Evolutionary conservation across 2,888 invertebrate species (phyloP).

Genomic region (Lacanobia wlatinum): DNA sequence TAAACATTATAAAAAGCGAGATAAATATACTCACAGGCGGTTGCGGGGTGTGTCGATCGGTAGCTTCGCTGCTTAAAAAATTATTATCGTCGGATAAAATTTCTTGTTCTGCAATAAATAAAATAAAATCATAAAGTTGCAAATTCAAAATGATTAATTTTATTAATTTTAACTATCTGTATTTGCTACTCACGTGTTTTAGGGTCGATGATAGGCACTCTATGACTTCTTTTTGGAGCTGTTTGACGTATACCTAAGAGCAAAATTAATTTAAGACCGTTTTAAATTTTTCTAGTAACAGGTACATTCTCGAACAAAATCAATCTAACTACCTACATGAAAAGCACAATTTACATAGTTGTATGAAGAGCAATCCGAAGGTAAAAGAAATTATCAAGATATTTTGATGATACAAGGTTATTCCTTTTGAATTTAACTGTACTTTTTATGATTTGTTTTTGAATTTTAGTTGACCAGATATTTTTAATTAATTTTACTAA

Average conservation of each 20-base stretch:
- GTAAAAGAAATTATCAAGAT: slow-evolving; percentile 5
- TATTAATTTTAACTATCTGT: not conserved
- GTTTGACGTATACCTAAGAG: slow-evolving; percentile 81
- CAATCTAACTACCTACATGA: slow-evolving; percentile 28
- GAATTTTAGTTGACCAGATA: not conserved
- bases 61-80: slow-evolving; percentile 85
- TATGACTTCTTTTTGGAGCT: slow-evolving; percentile 81
- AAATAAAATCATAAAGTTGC: slow-evolving; percentile 47
- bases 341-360: slow-evolving; percentile 16
- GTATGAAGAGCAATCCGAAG: slow-evolving; percentile 4
- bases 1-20: not conserved
- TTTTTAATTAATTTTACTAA: slow-evolving; percentile 20
- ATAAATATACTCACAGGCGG: slow-evolving; percentile 82
- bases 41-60: slow-evolving; percentile 89
- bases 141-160: slow-evolving; percentile 10
- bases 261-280: slow-evolving; percentile 36
- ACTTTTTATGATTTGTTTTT: not conserved
- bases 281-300: slow-evolving; percentile 9
- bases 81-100: slow-evolving; percentile 86
- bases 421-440: not conserved
- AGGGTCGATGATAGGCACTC: slow-evolving; percentile 85
- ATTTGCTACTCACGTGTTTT: slow-evolving; percentile 80
- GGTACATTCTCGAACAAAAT: slow-evolving; percentile 6
- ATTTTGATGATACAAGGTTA: not conserved
- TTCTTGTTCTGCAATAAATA: slow-evolving; percentile 85